Percentiles rank a stretch among this genome's conserved stretches.
Evolutionary conservation across 2,797 vertebrate genomes (phyloP).

Genomic region (Darevskia mixta): DNA sequence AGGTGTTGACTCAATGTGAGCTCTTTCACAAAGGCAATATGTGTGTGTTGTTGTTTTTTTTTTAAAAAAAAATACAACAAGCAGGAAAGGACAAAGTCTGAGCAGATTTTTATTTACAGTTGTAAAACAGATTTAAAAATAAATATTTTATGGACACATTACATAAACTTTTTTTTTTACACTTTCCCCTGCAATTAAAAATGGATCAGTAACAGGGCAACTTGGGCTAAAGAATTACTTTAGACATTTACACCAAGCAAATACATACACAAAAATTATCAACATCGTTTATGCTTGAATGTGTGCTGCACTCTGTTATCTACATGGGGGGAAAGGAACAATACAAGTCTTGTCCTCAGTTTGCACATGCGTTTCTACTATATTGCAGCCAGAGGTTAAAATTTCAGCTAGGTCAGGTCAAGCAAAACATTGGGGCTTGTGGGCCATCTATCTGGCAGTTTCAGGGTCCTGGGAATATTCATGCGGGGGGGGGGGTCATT

Average conservation of each 20-base stretch:
- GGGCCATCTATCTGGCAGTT: conserved; percentile 21
- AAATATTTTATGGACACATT: conserved; percentile 44
- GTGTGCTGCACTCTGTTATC: neutral
- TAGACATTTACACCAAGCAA: conserved; percentile 26
- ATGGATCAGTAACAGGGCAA: neutral
- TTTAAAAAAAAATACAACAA: neutral
- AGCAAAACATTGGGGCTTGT: conserved; percentile 18
- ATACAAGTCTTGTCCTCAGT: neutral
- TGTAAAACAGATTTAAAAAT: conserved; percentile 46
- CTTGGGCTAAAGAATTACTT: conserved; percentile 27
- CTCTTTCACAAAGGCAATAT: neutral
- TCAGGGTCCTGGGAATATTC: neutral
- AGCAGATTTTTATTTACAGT: conserved; percentile 35
- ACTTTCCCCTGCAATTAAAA: conserved; percentile 40
- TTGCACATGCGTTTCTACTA: neutral
- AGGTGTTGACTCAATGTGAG: neutral
- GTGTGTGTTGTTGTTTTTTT: neutral
- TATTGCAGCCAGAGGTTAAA: conserved; percentile 30
- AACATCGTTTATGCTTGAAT: conserved; percentile 31
- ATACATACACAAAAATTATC: conserved; percentile 9
- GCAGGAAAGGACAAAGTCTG: conserved; percentile 1
- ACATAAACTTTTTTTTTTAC: conserved; percentile 39
- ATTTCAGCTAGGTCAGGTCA: conserved; percentile 30
- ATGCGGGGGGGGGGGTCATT: conserved; percentile 18
- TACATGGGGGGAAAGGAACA: conserved; percentile 1